Evolutionary conservation across 37 sponge, comb jelly and placozoan genomes (phyloP), one percentile per base, ranked within the genome.

Genomic region (Halichondria panicea): DNA sequence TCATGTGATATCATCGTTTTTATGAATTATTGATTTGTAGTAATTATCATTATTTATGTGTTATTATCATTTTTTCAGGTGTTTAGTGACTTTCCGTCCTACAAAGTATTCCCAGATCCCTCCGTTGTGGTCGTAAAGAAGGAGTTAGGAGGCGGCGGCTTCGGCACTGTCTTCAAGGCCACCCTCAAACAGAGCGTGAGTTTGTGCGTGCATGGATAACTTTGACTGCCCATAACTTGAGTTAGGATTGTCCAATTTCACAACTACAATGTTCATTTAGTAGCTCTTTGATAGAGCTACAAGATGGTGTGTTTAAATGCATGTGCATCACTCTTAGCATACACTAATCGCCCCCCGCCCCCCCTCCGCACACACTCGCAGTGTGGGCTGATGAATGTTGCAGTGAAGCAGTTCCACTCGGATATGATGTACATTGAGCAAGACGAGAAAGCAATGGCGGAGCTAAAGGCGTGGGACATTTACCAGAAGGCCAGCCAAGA

Each of bases 401-500:
- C 90, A n/a, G 85, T 81, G 9, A 89, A 89, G 48, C 69, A 84
- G 70, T 55, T 79, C 30, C 31, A 35, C 36, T 31, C 72, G 4
- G 41, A 65, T 38, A 60, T 27, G 53, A 34, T 12, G 0, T 19
- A 22, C 62, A 30, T 30, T 7, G 80, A 78, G 0, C 67, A 72
- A 7, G 71, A 72, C 25, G 42, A 59, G 13, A 62, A 68, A 24
- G 28, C 61, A 21, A 30, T 25, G 0, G 74, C 46, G 1, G 85
- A 76, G 50, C 31, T 58, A 27, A 62, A 40, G 40, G 81, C 81
- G 1, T 86, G 90, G 89, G 68, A 71, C 15, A 37, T 82, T 30
- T 93, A 93, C 66, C 66, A 89, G 53, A 85, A 75, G 45, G 94
- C 74, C 21, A 88, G 91, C 42, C 13, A 27, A 15, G 94, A 93